Evolutionary conservation across 1,140 invertebrate genomes (phyloP).

Genomic region (Geopemphigus sp.): DNA sequence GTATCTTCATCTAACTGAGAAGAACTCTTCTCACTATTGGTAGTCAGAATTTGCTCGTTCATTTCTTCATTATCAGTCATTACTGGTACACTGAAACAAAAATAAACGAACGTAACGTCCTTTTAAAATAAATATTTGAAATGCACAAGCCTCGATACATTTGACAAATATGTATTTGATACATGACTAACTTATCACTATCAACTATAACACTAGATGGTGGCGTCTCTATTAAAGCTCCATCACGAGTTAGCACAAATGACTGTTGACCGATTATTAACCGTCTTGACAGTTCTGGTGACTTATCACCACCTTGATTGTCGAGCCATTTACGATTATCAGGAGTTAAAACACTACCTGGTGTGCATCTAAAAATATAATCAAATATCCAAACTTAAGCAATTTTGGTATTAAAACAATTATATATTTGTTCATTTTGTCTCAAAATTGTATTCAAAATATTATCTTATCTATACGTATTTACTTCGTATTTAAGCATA

Average conservation of each 20-base stretch:
- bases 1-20: constrained; percentile 8
- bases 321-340: constrained; percentile 61
- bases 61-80: neutral
- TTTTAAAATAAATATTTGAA: too few species aligned
- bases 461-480: constrained; percentile 14
- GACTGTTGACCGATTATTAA: constrained; percentile 59
- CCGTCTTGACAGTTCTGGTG: constrained; percentile 53
- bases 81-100: constrained; percentile 28
- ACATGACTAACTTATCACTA: constrained; percentile 51
- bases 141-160: neutral
- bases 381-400: neutral
- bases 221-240: constrained; percentile 59
- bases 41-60: neutral
- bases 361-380: constrained; percentile 50
- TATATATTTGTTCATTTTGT: neutral
- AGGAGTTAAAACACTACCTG: constrained; percentile 58
- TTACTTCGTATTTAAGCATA: neutral
- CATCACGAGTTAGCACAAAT: constrained; percentile 59
- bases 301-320: constrained; percentile 56
- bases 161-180: too few species aligned
- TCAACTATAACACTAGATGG: constrained; percentile 51
- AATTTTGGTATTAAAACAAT: constrained; percentile 8
- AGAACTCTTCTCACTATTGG: neutral
- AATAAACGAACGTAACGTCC: too few species aligned
- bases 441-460: neutral